These are phyloP conservation scores for Eubasilissa regina DNA, from an alignment of 1,140 invertebrate species.

Conservation along the genomic window DNA sequence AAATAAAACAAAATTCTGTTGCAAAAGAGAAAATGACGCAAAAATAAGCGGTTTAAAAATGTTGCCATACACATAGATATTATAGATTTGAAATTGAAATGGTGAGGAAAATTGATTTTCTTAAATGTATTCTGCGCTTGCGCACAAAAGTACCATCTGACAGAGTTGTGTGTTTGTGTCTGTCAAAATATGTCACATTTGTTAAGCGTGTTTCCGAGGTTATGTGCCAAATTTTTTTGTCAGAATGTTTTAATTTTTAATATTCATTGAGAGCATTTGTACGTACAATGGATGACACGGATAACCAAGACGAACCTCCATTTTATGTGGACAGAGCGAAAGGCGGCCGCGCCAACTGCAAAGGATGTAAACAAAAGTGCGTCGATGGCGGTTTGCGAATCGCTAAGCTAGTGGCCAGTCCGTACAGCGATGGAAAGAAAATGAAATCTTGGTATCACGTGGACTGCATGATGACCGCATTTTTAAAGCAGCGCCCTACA, in stretches of 20 bases:
- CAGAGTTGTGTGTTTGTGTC: conserved; percentile 24
- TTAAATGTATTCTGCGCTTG: not conserved
- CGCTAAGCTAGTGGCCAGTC: conserved; percentile 83
- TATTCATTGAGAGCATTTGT: not conserved
- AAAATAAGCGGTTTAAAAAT: not conserved
- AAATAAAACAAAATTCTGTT: too few species aligned
- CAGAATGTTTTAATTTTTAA: too few species aligned
- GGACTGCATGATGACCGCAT: conserved; percentile 85
- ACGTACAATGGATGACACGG: conserved; percentile 15
- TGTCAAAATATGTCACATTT: conserved; percentile 9
- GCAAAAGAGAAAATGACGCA: too few species aligned
- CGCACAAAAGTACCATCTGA: not conserved
- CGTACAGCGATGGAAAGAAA: conserved; percentile 83
- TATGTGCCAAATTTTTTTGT: not conserved
- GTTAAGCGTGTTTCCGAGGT: not conserved
- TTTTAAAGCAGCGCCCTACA: conserved; percentile 83
- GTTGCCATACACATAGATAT: conserved; percentile 8
- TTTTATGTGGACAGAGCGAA: conserved; percentile 86
- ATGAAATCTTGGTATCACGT: conserved; percentile 92
- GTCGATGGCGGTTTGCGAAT: conserved; percentile 81
- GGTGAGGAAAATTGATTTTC: conserved; percentile 30
- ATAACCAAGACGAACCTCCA: conserved; percentile 68
- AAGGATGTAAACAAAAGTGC: conserved; percentile 89
- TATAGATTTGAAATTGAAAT: too few species aligned
- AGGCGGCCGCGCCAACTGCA: conserved; percentile 85